These are phyloP conservation scores for Chloroceryle aenea DNA, from an alignment of 2,113 vertebrate genomes.

Conservation along the genomic window DNA sequence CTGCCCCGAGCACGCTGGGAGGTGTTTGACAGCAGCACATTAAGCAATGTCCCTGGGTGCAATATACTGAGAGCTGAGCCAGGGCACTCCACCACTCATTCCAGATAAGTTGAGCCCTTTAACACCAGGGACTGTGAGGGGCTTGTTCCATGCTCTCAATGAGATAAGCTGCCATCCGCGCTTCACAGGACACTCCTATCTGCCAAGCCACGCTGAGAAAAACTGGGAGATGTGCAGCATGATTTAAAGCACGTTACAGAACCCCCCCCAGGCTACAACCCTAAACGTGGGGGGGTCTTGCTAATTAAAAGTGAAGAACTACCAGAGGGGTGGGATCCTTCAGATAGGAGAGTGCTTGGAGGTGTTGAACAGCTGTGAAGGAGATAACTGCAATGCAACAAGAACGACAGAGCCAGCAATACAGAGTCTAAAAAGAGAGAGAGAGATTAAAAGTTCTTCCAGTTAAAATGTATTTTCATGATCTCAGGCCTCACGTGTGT, in stretches of 20 bases:
- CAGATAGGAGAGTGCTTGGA: background rate
- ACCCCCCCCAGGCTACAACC: background rate
- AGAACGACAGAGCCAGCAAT: background rate
- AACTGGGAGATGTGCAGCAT: background rate
- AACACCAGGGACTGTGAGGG: slow-evolving; percentile 69
- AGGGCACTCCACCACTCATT: slow-evolving; percentile 63
- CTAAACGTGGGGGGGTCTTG: background rate
- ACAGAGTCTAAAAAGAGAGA: background rate
- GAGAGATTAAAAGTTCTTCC: background rate
- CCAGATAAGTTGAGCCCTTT: slow-evolving; percentile 74
- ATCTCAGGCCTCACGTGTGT: background rate
- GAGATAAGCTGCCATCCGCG: slow-evolving; percentile 75
- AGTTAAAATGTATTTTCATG: background rate
- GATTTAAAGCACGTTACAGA: background rate
- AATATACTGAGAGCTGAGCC: slow-evolving; percentile 40
- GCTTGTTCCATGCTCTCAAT: slow-evolving; percentile 70
- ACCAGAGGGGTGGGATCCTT: background rate
- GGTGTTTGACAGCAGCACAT: slow-evolving; percentile 75
- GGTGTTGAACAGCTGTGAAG: background rate
- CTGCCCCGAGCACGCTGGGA: slow-evolving; percentile 10
- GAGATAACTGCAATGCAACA: background rate
- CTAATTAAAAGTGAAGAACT: background rate
- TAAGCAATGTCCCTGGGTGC: slow-evolving; percentile 35
- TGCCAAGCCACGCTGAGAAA: slow-evolving; percentile 34
- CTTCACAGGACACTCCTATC: slow-evolving; percentile 65